Conservation (phyloP, 2,797 vertebrate species). For the Hydrolagus colliei region DNA sequence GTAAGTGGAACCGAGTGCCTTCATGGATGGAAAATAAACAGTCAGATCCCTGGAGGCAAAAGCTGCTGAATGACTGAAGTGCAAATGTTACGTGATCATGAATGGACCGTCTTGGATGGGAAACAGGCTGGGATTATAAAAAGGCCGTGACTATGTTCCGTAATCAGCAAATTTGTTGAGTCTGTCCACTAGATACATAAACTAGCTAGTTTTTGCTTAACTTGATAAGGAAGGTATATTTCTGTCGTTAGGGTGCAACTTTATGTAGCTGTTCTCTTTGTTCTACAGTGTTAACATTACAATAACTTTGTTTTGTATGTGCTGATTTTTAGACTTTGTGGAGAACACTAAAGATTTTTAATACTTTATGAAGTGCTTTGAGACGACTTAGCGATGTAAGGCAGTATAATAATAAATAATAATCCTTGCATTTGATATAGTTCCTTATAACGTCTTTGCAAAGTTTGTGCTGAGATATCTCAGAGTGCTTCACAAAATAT, state of each 20-base stretch:
- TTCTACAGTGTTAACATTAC: too few species aligned
- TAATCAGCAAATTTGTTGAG: not conserved
- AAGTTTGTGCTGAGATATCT: too few species aligned
- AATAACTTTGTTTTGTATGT: too few species aligned
- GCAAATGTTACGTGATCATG: constrained; percentile 23
- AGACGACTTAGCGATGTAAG: too few species aligned
- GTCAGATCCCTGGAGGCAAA: constrained; percentile 2
- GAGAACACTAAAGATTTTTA: too few species aligned
- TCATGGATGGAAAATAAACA: constrained; percentile 24
- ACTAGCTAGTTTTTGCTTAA: not conserved
- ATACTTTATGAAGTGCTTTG: too few species aligned
- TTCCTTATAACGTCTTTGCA: too few species aligned
- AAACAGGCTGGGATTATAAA: constrained; percentile 7
- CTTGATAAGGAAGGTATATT: not conserved
- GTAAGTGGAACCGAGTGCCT: constrained; percentile 16
- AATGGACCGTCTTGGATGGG: constrained; percentile 21
- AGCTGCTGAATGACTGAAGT: constrained; percentile 26
- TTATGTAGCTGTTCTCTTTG: not conserved
- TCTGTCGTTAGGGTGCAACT: not conserved
- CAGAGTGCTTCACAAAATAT: too few species aligned
- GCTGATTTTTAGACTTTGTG: too few species aligned
- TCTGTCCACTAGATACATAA: not conserved
- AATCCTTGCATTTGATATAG: too few species aligned
- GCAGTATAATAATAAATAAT: too few species aligned
- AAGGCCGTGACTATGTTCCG: constrained; percentile 6